A percentile compares a stretch with the other conserved stretches of the same genome.
Evolutionary conservation across 2,113 vertebrate species (phyloP).

Genomic region (Aleadryas rufinucha): DNA sequence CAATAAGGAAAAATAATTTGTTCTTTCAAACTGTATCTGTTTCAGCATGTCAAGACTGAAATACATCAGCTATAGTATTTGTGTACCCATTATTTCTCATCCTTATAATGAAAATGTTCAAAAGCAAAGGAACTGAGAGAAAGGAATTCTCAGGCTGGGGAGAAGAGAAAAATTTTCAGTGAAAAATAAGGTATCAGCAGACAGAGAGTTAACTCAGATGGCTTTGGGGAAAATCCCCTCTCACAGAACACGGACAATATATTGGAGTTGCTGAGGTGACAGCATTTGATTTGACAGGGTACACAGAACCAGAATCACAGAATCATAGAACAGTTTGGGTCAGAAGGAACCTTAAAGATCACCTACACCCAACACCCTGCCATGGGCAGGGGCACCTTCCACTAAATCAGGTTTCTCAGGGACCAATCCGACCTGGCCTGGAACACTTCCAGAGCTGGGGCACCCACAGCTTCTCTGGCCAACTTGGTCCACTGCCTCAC

Average conservation of each 20-base stretch:
- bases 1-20: slow-evolving; percentile 3
- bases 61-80: neutral
- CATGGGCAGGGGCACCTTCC: neutral
- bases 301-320: neutral
- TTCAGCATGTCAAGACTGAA: neutral
- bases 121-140: neutral
- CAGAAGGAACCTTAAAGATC: neutral
- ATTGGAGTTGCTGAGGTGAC: neutral
- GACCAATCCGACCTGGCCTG: rapidly evolving
- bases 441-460: neutral
- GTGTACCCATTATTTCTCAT: neutral
- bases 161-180: neutral
- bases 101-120: neutral
- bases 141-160: neutral
- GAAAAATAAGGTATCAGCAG: neutral
- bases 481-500: neutral
- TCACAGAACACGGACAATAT: neutral
- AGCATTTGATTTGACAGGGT: neutral
- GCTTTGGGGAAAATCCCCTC: neutral
- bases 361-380: too few species aligned
- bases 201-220: neutral
- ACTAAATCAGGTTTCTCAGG: neutral
- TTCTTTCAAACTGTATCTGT: neutral
- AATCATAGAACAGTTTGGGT: neutral
- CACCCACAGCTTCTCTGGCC: neutral